Evolutionary conservation across 2,888 invertebrate species (phyloP).

Genomic region (Leistus spinibarbis): DNA sequence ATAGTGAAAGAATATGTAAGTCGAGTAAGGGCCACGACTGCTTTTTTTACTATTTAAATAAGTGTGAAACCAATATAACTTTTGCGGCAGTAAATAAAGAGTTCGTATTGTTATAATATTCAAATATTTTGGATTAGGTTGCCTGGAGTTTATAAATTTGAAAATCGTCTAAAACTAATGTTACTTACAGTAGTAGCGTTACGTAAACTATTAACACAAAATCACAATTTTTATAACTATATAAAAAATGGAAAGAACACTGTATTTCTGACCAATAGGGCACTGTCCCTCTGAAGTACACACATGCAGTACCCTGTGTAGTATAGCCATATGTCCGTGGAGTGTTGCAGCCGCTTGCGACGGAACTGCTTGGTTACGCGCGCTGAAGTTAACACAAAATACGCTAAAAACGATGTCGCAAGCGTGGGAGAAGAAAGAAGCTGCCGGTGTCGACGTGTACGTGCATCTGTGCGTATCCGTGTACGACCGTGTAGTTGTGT

Average conservation of each 20-base stretch:
- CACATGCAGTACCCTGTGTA: too few species aligned
- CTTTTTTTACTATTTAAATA: too few species aligned
- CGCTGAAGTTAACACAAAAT: slow-evolving; percentile 14
- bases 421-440: slow-evolving; percentile 14
- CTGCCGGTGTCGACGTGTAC: neutral
- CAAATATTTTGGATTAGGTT: too few species aligned
- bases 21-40: too few species aligned
- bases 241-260: neutral
- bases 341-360: neutral
- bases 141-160: too few species aligned
- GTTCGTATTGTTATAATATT: too few species aligned
- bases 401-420: slow-evolving; percentile 15
- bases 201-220: neutral
- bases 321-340: too few species aligned
- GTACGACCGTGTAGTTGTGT: neutral
- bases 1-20: too few species aligned
- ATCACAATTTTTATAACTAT: neutral
- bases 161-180: too few species aligned
- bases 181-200: neutral
- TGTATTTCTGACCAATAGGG: neutral
- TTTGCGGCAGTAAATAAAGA: too few species aligned
- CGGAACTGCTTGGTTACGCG: neutral
- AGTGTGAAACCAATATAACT: too few species aligned
- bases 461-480: neutral
- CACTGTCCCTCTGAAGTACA: neutral